Conservation (phyloP, 2,797 vertebrate species). For the Neoniphon sammara region DNA sequence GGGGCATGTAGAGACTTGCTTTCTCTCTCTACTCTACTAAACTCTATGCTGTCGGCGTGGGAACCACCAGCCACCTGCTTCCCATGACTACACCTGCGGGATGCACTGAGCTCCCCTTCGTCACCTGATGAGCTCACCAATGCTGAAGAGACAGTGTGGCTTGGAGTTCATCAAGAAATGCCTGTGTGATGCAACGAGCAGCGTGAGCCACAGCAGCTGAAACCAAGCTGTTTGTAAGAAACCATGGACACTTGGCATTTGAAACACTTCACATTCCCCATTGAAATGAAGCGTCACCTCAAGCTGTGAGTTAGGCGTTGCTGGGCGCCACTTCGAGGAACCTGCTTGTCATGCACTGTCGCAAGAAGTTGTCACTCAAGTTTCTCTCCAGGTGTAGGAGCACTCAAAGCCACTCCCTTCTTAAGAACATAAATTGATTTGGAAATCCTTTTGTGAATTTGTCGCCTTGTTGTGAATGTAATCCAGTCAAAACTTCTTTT, state of each 20-base stretch:
- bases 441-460: slow-evolving; percentile 19
- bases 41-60: slow-evolving; percentile 91
- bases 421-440: slow-evolving; percentile 44
- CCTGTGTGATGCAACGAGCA: no score
- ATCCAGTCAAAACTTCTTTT: neutral
- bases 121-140: slow-evolving; percentile 68
- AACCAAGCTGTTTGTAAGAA: neutral
- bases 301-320: slow-evolving; percentile 69
- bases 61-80: slow-evolving; percentile 92
- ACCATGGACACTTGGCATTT: neutral
- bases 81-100: slow-evolving; percentile 92
- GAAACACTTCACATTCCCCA: slow-evolving; percentile 10
- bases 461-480: slow-evolving; percentile 1
- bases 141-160: slow-evolving; percentile 10
- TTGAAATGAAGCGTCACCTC: slow-evolving; percentile 72
- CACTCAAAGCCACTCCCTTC: slow-evolving; percentile 79
- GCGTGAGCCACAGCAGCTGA: neutral
- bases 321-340: slow-evolving; percentile 72
- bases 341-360: slow-evolving; percentile 84
- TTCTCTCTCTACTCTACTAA: slow-evolving; percentile 72
- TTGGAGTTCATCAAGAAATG: slow-evolving; percentile 1
- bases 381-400: slow-evolving; percentile 75
- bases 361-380: slow-evolving; percentile 87
- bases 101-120: slow-evolving; percentile 70
- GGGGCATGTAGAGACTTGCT: slow-evolving; percentile 90